These are phyloP conservation scores for Cosmorhoe ocellata DNA, from an alignment of 2,888 invertebrate genomes.

Conservation along the genomic window DNA sequence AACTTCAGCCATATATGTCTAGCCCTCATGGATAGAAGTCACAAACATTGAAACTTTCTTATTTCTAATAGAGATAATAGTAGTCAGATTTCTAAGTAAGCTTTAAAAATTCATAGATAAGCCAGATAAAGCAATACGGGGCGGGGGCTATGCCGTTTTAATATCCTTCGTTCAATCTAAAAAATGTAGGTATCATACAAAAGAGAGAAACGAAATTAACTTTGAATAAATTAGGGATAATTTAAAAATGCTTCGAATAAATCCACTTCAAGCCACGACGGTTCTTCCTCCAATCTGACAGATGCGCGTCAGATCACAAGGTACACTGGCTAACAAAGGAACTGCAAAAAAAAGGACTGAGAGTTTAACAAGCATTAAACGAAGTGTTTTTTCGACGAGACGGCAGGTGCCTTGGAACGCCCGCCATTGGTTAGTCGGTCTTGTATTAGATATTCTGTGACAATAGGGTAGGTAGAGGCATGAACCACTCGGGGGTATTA, in stretches of 20 bases:
- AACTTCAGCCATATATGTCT: too few relatives aligned
- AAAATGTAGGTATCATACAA: too few relatives aligned
- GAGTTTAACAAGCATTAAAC: conserved; percentile 34
- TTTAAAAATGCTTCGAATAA: conserved; percentile 6
- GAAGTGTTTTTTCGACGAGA: conserved; percentile 32
- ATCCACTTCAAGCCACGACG: conserved; percentile 7
- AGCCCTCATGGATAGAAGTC: too few relatives aligned
- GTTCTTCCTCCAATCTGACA: conserved; percentile 23
- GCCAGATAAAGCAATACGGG: too few relatives aligned
- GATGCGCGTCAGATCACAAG: conserved; percentile 35
- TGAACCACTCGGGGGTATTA: not conserved
- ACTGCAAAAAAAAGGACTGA: conserved; percentile 32
- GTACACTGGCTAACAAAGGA: conserved; percentile 33
- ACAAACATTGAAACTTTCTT: too few relatives aligned
- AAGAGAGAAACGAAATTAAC: not conserved
- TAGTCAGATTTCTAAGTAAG: too few relatives aligned
- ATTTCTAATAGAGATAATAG: too few relatives aligned
- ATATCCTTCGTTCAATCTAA: too few relatives aligned
- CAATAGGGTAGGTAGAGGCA: not conserved
- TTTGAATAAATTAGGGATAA: conserved; percentile 8
- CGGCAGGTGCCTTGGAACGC: conserved; percentile 42
- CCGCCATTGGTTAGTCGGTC: conserved; percentile 38
- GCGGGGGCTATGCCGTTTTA: too few relatives aligned
- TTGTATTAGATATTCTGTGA: conserved; percentile 9
- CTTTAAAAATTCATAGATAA: too few relatives aligned